These are phyloP conservation scores for Mycteria americana DNA, from an alignment of 2,797 vertebrate genomes.

Conservation along the genomic window DNA sequence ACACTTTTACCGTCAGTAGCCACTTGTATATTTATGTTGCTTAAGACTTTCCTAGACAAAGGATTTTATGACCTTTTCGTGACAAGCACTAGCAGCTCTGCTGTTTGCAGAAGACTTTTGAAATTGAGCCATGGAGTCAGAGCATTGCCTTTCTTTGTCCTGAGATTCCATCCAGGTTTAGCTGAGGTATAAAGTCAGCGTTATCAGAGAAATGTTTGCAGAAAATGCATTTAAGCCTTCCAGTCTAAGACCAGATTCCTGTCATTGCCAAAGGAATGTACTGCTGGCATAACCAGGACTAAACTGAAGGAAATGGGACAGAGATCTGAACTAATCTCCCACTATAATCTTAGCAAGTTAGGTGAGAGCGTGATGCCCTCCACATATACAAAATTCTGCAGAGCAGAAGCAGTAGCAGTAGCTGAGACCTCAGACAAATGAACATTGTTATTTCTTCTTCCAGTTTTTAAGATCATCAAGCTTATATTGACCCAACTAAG, in stretches of 20 bases:
- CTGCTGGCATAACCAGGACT: not conserved
- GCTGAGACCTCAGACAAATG: not conserved
- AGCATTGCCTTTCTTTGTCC: not conserved
- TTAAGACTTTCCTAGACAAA: not conserved
- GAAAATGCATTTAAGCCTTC: not conserved
- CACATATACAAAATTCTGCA: not conserved
- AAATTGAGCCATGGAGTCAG: not conserved
- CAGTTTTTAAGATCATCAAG: conserved; percentile 32
- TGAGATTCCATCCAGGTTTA: not conserved
- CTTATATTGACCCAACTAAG: conserved; percentile 5
- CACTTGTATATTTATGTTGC: not conserved
- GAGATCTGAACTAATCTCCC: not conserved
- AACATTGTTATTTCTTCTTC: conserved; percentile 8
- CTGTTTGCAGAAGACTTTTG: conserved; percentile 37
- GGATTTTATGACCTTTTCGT: conserved; percentile 29
- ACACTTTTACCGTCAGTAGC: not conserved
- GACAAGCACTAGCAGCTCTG: not conserved
- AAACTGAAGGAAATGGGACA: not conserved
- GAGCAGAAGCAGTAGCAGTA: not conserved
- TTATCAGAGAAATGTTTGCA: not conserved
- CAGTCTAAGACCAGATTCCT: not conserved
- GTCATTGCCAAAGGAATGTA: not conserved
- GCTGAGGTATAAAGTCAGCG: not conserved
- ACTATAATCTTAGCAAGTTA: not conserved
- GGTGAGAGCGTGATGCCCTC: accelerated